Base-by-base conservation (phyloP, 2,113 vertebrate species). In the Ornithorhynchus anatinus region DNA sequence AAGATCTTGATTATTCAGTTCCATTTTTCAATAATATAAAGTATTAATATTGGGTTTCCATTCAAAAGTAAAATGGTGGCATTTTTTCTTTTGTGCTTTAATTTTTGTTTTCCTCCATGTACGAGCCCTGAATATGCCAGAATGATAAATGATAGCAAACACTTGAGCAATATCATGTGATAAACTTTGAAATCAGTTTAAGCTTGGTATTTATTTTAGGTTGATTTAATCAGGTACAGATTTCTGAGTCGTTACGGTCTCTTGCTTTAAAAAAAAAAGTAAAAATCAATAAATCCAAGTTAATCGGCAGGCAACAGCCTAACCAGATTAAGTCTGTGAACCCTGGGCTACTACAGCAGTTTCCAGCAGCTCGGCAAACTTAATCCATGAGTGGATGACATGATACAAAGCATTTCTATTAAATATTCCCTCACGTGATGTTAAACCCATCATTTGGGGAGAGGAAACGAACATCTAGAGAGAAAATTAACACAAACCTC, bases 291-390 rank as follows among this genome's bases (percentile, higher is more conserved):
- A 75, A 37, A 42, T 45, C n/a, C 68, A 82, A 86, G 44, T 85
- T 86, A 89, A 91, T 84, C 7, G 31, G 69, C 69, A 90, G 80
- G 33, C 72, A 89, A 79, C 61, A 71, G 19, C 51, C 62, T 89
- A 89, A 89, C 75, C 82, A 86, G 89, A 91, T 88, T 89, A 89
- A 63, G 57, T 77, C 54, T 86, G 72, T 59, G 80, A 90, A 90
- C 61, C 67, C 72, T 76, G 65, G 73, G 67, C 72, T 76, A 75
- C 48, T 62, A 65, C 13, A 42, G 59, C 7, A 43, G 63, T 86
- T 79, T 77, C 73, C 76, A 70, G 74, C 59, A 86, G 67, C 47
- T 81, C 68, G 78, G 66, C 33, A 61, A 62, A 35, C 39, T 81
- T 88, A 91, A 88, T 82, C 75, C 58, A 80, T 53, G 77, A 85